Evolutionary conservation across 1,140 invertebrate genomes (phyloP).

Genomic region (Mya arenaria): DNA sequence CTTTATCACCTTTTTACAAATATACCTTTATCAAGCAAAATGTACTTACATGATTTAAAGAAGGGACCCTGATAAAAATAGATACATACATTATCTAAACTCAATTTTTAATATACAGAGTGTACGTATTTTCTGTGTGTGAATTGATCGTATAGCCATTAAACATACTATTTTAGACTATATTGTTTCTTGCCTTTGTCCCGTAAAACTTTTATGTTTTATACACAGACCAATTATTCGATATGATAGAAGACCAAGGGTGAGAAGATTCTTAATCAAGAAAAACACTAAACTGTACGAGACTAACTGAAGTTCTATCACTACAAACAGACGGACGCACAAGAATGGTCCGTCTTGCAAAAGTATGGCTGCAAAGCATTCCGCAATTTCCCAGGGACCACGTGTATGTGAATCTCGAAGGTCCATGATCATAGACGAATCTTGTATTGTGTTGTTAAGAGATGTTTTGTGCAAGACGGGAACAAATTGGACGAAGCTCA

Average conservation of each 20-base stretch:
- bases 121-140: too few relatives aligned
- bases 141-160: too few relatives aligned
- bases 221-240: conserved; percentile 25
- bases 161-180: too few relatives aligned
- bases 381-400: background rate
- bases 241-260: conserved; percentile 86
- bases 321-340: conserved; percentile 89
- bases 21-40: too few relatives aligned
- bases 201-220: too few relatives aligned
- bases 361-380: background rate
- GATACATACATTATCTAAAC: too few relatives aligned
- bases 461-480: conserved; percentile 63
- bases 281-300: conserved; percentile 96
- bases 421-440: background rate
- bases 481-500: conserved; percentile 89
- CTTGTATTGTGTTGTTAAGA: background rate
- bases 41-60: too few relatives aligned
- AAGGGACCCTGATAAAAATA: too few relatives aligned
- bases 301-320: conserved; percentile 90
- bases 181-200: too few relatives aligned
- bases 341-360: conserved; percentile 90
- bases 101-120: too few relatives aligned
- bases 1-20: too few relatives aligned
- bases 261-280: conserved; percentile 92
- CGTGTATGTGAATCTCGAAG: background rate